A percentile compares a stretch with the other conserved stretches of the same genome.
phyloP scores from a whole-genome alignment of 2,888 invertebrate species.

The Acleris holmiana region DNA sequence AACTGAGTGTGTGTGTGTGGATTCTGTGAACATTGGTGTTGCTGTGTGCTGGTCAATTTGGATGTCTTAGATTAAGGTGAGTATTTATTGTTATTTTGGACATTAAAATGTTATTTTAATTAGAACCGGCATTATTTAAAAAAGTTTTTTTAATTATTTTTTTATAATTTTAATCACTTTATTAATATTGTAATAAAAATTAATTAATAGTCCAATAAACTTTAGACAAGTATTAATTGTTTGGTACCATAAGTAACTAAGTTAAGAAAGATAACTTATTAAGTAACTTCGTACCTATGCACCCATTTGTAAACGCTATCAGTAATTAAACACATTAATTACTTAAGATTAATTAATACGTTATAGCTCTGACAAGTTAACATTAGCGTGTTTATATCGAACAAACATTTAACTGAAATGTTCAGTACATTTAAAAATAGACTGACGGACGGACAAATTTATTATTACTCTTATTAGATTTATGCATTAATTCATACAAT shows the following conservation, averaged over 20 bases:
- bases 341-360: not conserved
- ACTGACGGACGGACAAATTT: conserved; percentile 26
- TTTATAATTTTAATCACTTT: not conserved
- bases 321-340: not conserved
- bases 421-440: conserved; percentile 25
- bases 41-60: conserved; percentile 58
- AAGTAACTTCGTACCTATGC: too few relatives aligned
- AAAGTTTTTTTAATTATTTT: not conserved
- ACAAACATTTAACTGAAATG: conserved; percentile 30
- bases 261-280: too few relatives aligned
- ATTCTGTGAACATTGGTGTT: conserved; percentile 44
- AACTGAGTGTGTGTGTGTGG: conserved; percentile 56
- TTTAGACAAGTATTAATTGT: not conserved
- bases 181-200: conserved; percentile 26
- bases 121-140: not conserved
- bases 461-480: conserved; percentile 30
- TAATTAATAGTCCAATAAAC: too few relatives aligned
- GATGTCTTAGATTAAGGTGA: conserved; percentile 78
- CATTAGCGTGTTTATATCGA: conserved; percentile 4
- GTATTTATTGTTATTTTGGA: conserved; percentile 41
- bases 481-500: conserved; percentile 14
- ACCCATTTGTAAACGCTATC: not conserved
- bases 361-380: not conserved
- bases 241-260: too few relatives aligned
- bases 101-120: not conserved